These are phyloP conservation scores for Acleris sparsana DNA, from an alignment of 2,888 invertebrate genomes.

Conservation along the genomic window DNA sequence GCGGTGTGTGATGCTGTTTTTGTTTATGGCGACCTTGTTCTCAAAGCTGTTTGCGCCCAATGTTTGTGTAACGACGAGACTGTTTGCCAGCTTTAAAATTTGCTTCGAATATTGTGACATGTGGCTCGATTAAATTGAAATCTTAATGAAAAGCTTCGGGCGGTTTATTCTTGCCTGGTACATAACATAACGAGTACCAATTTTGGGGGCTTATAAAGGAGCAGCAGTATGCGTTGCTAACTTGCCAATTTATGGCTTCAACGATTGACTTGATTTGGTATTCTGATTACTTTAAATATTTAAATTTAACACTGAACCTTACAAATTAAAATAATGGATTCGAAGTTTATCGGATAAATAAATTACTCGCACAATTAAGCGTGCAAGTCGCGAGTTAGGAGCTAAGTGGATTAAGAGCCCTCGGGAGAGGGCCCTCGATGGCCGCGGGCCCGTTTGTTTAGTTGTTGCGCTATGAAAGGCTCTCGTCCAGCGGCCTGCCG, in stretches of 20 bases:
- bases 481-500: conserved; percentile 1
- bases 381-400: conserved; percentile 34
- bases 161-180: not conserved
- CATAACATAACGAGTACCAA: no score
- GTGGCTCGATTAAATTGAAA: conserved; percentile 1
- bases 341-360: conserved; percentile 33
- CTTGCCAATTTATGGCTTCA: no score
- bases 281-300: no score
- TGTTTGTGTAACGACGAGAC: not conserved
- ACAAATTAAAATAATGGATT: conserved; percentile 24
- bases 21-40: conserved; percentile 15
- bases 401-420: conserved; percentile 46
- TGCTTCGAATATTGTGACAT: conserved; percentile 9
- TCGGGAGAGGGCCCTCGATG: conserved; percentile 36
- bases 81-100: conserved; percentile 18
- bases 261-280: no score
- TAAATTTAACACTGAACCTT: not conserved
- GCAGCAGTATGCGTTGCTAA: no score
- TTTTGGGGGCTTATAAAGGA: no score
- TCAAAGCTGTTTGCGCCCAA: conserved; percentile 11
- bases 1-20: not conserved
- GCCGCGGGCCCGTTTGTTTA: conserved; percentile 37
- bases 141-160: not conserved
- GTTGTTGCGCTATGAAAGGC: conserved; percentile 26
- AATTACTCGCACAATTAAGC: conserved; percentile 36